These are phyloP conservation scores for Hyla sarda DNA, from an alignment of 2,113 vertebrate species.

Conservation along the genomic window DNA sequence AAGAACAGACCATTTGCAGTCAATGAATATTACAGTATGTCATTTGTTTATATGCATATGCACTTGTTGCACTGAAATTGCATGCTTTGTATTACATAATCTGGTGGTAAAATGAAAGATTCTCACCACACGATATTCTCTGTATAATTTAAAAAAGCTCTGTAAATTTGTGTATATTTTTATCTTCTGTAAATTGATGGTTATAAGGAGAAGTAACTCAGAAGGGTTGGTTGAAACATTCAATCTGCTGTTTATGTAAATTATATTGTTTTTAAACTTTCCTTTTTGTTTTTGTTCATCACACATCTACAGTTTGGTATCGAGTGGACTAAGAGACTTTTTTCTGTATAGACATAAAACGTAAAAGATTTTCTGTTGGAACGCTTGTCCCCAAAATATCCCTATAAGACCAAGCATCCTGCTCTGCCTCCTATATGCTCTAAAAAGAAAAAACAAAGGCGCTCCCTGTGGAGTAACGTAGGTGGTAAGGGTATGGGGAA, in stretches of 20 bases:
- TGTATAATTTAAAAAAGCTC: constrained; percentile 38
- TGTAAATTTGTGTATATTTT: constrained; percentile 42
- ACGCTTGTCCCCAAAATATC: no score
- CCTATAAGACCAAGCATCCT: no score
- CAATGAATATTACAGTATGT: not conserved
- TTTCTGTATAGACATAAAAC: not conserved
- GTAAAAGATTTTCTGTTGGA: no score
- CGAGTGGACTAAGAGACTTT: not conserved
- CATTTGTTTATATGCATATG: not conserved
- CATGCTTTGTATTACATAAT: constrained; percentile 26
- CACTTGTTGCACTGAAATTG: not conserved
- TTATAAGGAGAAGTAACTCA: constrained; percentile 37
- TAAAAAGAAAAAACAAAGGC: no score
- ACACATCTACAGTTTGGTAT: not conserved
- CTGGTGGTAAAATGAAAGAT: constrained; percentile 22
- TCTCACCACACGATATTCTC: constrained; percentile 7
- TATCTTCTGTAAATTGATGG: constrained; percentile 48
- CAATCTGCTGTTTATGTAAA: not conserved
- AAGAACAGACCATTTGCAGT: not conserved
- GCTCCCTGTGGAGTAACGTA: no score
- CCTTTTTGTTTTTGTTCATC: not conserved
- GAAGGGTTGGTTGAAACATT: not conserved
- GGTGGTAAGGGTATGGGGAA: no score
- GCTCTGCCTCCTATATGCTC: no score
- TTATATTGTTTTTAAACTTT: not conserved